Percentiles rank a stretch among this genome's conserved stretches.
Evolutionary conservation across 1,140 invertebrate species (phyloP).

Genomic region (Monochamus saltuarius): DNA sequence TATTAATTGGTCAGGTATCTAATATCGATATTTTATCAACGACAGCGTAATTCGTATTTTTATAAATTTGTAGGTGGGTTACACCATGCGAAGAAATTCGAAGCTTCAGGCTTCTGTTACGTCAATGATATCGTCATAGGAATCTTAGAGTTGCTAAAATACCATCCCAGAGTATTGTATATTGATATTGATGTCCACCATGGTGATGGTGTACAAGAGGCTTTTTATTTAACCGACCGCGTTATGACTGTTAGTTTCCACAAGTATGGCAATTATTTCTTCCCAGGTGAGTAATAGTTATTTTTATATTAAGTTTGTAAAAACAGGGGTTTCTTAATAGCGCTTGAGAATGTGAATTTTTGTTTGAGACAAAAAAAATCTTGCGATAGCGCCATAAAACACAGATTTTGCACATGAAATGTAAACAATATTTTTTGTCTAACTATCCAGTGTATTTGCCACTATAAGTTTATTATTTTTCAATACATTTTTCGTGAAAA

Average conservation of each 20-base stretch:
- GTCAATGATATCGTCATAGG: conserved; percentile 99
- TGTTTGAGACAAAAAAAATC: no score
- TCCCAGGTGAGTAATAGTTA: conserved; percentile 61
- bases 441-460: no score
- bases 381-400: no score
- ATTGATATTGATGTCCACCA: conserved; percentile 99
- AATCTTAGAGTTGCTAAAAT: conserved; percentile 94
- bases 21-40: conserved; percentile 60
- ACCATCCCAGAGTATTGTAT: conserved; percentile 93
- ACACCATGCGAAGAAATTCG: conserved; percentile 99
- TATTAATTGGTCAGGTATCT: conserved; percentile 95
- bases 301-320: no score
- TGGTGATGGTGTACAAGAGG: conserved; percentile 99
- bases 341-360: no score
- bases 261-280: conserved; percentile 98
- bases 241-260: conserved; percentile 99
- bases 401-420: no score
- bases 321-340: no score
- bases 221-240: conserved; percentile 96
- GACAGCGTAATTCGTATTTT: conserved; percentile 97
- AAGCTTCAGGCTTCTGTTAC: conserved; percentile 95
- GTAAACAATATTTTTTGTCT: no score
- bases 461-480: no score
- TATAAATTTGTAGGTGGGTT: conserved; percentile 94
- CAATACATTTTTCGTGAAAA: no score